Percentiles rank a stretch among this genome's conserved stretches.
Conservation (phyloP, 2,797 vertebrate species). For the Cyclura pinguis region DNA sequence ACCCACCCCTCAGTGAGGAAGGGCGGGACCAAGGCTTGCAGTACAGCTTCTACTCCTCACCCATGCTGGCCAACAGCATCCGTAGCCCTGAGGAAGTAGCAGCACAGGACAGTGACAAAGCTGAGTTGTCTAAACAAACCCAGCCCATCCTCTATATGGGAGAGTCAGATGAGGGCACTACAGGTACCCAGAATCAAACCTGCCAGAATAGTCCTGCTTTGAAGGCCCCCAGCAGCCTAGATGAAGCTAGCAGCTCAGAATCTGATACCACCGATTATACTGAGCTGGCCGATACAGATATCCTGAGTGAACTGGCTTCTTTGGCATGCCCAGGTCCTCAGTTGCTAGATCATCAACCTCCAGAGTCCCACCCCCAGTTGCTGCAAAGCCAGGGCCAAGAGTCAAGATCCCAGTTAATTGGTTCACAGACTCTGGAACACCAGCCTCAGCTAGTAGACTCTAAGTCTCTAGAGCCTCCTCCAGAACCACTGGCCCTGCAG, state of each 20-base stretch:
- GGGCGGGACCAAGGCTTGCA: slow-evolving; percentile 80
- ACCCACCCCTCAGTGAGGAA: slow-evolving; percentile 76
- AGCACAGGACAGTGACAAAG: slow-evolving; percentile 74
- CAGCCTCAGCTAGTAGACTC: slow-evolving; percentile 77
- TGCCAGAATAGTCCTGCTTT: slow-evolving; percentile 67
- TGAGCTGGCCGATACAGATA: slow-evolving; percentile 82
- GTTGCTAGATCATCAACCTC: slow-evolving; percentile 76
- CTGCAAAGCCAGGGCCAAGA: slow-evolving; percentile 63
- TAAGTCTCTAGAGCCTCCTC: slow-evolving; percentile 74
- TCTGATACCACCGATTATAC: slow-evolving; percentile 77
- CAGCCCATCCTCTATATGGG: slow-evolving; percentile 55
- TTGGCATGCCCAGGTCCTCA: slow-evolving; percentile 81
- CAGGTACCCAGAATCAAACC: slow-evolving; percentile 71
- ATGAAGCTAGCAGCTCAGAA: slow-evolving; percentile 70
- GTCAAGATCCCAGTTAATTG: slow-evolving; percentile 68
- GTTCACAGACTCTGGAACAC: slow-evolving; percentile 71
- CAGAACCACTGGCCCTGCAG: slow-evolving; percentile 75
- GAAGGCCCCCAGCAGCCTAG: slow-evolving; percentile 53
- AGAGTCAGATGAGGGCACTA: slow-evolving; percentile 72
- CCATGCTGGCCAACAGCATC: slow-evolving; percentile 92
- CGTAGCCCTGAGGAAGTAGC: slow-evolving; percentile 87
- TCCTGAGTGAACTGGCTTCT: slow-evolving; percentile 83
- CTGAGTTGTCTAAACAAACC: slow-evolving; percentile 70
- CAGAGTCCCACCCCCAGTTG: slow-evolving; percentile 51
- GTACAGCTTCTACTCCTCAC: slow-evolving; percentile 88